A percentile compares a stretch with the other conserved stretches of the same genome.
These are phyloP conservation scores for Fregata magnificens DNA, from an alignment of 2,113 vertebrate genomes.

Conservation along the genomic window DNA sequence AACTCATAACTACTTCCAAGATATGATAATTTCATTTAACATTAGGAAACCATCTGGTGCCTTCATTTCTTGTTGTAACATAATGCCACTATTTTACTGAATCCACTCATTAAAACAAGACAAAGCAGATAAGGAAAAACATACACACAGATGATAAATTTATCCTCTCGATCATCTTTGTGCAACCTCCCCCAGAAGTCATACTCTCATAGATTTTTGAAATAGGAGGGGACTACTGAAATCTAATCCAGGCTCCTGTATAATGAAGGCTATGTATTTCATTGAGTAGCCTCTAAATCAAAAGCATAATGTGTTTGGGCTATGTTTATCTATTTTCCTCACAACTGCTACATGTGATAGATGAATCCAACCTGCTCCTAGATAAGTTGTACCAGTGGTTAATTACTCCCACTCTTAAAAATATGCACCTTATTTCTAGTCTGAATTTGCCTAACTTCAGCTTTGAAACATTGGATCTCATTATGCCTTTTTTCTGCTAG, in stretches of 20 bases:
- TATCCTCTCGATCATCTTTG: not conserved
- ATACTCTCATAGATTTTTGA: not conserved
- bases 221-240: not conserved
- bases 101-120: not conserved
- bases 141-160: not conserved
- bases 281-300: not conserved
- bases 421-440: not conserved
- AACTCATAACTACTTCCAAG: slow-evolving; percentile 27
- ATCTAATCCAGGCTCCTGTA: not conserved
- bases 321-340: not conserved
- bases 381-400: not conserved
- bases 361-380: not conserved
- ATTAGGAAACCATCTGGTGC: slow-evolving; percentile 34
- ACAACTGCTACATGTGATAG: not conserved
- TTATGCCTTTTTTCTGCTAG: slow-evolving; percentile 29
- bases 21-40: slow-evolving; percentile 37
- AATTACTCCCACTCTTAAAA: not conserved
- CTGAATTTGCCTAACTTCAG: not conserved
- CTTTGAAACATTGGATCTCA: not conserved
- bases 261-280: not conserved
- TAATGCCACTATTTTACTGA: not conserved
- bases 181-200: not conserved
- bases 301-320: not conserved
- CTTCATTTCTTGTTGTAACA: not conserved
- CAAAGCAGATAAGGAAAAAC: not conserved